Conservation (phyloP, 1,140 invertebrate species). For the Ptiloglossa arizonensis region DNA sequence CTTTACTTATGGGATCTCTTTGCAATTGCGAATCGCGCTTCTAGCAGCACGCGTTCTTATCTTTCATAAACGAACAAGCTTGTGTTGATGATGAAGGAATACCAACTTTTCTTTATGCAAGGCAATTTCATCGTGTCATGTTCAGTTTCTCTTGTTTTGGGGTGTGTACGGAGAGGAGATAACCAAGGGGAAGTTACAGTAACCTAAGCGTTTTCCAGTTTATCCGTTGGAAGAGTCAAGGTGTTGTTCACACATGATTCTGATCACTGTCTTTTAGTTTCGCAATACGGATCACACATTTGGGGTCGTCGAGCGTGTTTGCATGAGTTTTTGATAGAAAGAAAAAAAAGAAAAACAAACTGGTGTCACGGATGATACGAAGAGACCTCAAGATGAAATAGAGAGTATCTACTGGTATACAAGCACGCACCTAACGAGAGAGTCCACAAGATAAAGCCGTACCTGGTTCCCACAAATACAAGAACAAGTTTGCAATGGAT, state of each 20-base stretch:
- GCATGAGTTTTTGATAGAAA: slow-evolving; percentile 14
- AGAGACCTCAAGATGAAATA: slow-evolving; percentile 33
- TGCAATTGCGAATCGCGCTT: not conserved
- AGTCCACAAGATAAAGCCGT: slow-evolving; percentile 70
- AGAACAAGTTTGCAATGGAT: slow-evolving; percentile 34
- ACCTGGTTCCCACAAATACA: slow-evolving; percentile 78
- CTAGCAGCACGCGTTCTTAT: not conserved
- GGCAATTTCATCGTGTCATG: slow-evolving; percentile 63
- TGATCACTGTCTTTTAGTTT: no score
- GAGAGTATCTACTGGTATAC: slow-evolving; percentile 11
- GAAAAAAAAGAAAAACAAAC: no score
- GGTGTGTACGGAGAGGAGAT: not conserved
- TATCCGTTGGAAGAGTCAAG: not conserved
- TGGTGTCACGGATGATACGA: slow-evolving; percentile 29
- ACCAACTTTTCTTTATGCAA: slow-evolving; percentile 79
- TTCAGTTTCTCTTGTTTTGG: slow-evolving; percentile 19
- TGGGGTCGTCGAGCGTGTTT: not conserved
- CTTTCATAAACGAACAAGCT: not conserved
- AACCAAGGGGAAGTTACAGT: not conserved
- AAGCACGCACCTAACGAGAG: slow-evolving; percentile 53
- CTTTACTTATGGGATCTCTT: not conserved
- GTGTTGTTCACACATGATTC: slow-evolving; percentile 3
- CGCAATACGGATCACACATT: no score
- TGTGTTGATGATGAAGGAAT: not conserved
- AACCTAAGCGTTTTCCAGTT: slow-evolving; percentile 23